Conservation (phyloP, 2,888 invertebrate species). For the Drosophila nr. fundita region DNA sequence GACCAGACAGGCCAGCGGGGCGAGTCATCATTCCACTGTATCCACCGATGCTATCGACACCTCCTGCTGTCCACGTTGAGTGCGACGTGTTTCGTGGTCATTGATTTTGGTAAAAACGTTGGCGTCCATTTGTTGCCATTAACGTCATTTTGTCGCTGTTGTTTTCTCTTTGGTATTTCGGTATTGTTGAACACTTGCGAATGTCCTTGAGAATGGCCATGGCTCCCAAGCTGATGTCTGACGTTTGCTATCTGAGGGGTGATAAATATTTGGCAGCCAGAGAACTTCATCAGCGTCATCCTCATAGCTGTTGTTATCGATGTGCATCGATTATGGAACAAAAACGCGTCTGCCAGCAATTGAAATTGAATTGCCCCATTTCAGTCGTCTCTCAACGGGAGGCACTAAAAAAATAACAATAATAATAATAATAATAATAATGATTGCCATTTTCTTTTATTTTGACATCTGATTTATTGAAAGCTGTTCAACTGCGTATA, state of each 20-base stretch:
- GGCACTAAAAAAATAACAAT: slow-evolving; percentile 6
- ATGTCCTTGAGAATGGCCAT: slow-evolving; percentile 57
- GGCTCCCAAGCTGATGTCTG: slow-evolving; percentile 1
- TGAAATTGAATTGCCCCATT: slow-evolving; percentile 18
- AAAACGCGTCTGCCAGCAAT: slow-evolving; percentile 31
- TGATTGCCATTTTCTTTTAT: slow-evolving; percentile 4
- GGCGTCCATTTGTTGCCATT: slow-evolving; percentile 29
- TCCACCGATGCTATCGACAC: slow-evolving; percentile 23
- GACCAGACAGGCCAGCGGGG: slow-evolving; percentile 54
- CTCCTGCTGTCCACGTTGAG: slow-evolving; percentile 25
- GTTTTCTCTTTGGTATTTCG: not conserved
- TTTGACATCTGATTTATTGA: slow-evolving; percentile 6
- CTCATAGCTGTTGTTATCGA: slow-evolving; percentile 33
- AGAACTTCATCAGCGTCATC: slow-evolving; percentile 40
- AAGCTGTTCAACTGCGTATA: not conserved
- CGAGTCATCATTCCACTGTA: slow-evolving; percentile 35
- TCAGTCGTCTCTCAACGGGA: slow-evolving; percentile 14
- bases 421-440: slow-evolving; percentile 20
- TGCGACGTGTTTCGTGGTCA: slow-evolving; percentile 21
- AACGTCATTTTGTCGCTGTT: not conserved
- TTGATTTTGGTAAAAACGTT: slow-evolving; percentile 24
- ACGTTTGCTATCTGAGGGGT: slow-evolving; percentile 3
- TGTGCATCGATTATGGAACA: slow-evolving; percentile 39
- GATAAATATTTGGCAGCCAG: slow-evolving; percentile 40
- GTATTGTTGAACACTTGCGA: slow-evolving; percentile 65